These are phyloP conservation scores for Dendroctonus ponderosae DNA, from an alignment of 1,140 invertebrate genomes.

Conservation along the genomic window DNA sequence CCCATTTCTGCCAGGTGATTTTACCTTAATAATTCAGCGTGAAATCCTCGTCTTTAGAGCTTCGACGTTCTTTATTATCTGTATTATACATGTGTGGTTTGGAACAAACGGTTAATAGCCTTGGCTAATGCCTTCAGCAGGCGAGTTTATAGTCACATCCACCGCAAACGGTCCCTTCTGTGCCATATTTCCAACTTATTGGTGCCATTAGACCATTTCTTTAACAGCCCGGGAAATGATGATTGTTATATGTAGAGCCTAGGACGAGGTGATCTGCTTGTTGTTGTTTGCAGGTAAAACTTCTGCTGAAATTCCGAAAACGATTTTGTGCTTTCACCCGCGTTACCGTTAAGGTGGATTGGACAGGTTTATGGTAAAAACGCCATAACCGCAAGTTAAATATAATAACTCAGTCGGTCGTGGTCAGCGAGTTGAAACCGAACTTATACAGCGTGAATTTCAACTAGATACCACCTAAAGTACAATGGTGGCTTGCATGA, in stretches of 20 bases:
- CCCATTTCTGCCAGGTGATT: too few species aligned
- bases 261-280: too few species aligned
- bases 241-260: too few species aligned
- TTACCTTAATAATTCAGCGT: too few species aligned
- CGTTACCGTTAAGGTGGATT: not conserved
- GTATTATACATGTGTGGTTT: slow-evolving; percentile 9
- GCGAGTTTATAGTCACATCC: slow-evolving; percentile 7
- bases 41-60: too few species aligned
- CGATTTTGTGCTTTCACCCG: not conserved
- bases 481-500: not conserved
- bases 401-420: not conserved
- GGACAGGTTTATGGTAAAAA: not conserved
- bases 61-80: not conserved
- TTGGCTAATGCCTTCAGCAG: slow-evolving; percentile 6
- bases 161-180: slow-evolving; percentile 14
- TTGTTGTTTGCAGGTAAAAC: too few species aligned
- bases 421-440: not conserved
- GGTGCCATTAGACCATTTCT: slow-evolving; percentile 5
- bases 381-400: not conserved
- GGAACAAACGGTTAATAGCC: slow-evolving; percentile 8
- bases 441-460: not conserved
- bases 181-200: slow-evolving; percentile 12
- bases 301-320: too few species aligned
- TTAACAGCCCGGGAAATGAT: not conserved
- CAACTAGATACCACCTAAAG: slow-evolving; percentile 1